phyloP scores from a whole-genome alignment of 2,113 vertebrate species.

The Pseudolaguvia tuberculata region DNA sequence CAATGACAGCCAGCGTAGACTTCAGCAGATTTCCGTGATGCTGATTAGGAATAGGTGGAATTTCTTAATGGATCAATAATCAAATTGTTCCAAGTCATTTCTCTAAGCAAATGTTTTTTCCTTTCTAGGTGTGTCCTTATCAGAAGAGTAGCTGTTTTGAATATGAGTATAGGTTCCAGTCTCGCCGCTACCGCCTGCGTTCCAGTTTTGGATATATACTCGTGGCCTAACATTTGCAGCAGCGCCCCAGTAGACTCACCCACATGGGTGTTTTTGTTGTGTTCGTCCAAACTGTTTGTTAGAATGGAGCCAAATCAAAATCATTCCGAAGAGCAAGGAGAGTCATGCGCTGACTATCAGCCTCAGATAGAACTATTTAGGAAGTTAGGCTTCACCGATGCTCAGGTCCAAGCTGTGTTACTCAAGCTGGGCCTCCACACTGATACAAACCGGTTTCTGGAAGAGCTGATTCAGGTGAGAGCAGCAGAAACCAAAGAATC shows the following conservation, averaged over 20 bases:
- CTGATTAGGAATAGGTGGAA: no score
- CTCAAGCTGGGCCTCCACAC: slow-evolving; percentile 74
- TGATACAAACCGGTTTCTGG: slow-evolving; percentile 82
- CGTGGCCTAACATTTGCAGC: slow-evolving; percentile 49
- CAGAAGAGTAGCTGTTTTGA: slow-evolving; percentile 34
- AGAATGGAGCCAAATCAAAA: slow-evolving; percentile 45
- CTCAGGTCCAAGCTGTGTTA: slow-evolving; percentile 74
- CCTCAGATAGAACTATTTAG: slow-evolving; percentile 86
- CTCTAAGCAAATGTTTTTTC: neutral
- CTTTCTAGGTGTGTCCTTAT: slow-evolving; percentile 33
- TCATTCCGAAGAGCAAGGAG: slow-evolving; percentile 23
- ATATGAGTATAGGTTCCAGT: slow-evolving; percentile 59
- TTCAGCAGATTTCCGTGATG: no score
- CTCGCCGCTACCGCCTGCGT: slow-evolving; percentile 38
- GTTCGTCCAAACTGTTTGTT: neutral
- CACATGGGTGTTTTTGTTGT: slow-evolving; percentile 46
- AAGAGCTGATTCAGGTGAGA: slow-evolving; percentile 77
- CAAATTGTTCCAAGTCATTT: neutral
- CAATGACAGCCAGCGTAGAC: no score
- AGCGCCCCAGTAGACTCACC: neutral
- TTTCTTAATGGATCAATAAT: neutral
- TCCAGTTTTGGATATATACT: slow-evolving; percentile 33
- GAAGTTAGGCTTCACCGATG: slow-evolving; percentile 83
- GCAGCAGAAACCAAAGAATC: slow-evolving; percentile 44
- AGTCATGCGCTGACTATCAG: slow-evolving; percentile 55